phyloP scores from a whole-genome alignment of 2,888 invertebrate genomes.

The Phytoseiulus persimilis region DNA sequence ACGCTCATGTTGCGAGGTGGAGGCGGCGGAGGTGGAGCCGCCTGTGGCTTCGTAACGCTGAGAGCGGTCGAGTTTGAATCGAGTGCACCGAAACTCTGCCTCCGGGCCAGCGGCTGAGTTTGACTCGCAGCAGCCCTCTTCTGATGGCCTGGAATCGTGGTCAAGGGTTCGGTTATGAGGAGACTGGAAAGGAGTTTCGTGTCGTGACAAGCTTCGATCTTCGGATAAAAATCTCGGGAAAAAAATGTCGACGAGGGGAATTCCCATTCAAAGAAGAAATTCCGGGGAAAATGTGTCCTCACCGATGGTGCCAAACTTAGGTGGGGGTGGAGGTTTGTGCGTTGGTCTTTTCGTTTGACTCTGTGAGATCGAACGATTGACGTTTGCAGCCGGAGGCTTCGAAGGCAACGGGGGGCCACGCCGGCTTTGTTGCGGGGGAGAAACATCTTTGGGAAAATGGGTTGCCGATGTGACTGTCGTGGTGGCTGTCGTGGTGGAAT shows the following conservation, averaged over 20 bases:
- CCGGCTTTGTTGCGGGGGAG: constrained; percentile 7
- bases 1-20: constrained; percentile 38
- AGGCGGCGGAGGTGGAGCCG: constrained; percentile 32
- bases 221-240: no score
- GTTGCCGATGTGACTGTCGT: background rate
- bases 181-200: no score
- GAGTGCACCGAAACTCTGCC: constrained; percentile 27
- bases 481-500: background rate
- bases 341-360: constrained; percentile 13
- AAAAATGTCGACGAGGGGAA: no score
- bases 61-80: constrained; percentile 7
- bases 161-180: background rate
- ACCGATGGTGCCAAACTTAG: constrained; percentile 29
- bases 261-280: background rate
- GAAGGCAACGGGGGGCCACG: constrained; percentile 29
- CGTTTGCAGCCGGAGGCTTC: constrained; percentile 13
- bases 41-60: constrained; percentile 26
- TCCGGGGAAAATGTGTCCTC: background rate
- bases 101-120: constrained; percentile 34
- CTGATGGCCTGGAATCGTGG: background rate
- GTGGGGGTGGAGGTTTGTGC: constrained; percentile 34
- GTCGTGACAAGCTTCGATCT: no score
- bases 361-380: background rate
- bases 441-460: constrained; percentile 24
- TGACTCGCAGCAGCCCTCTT: constrained; percentile 7